Evolutionary conservation across 2,888 invertebrate genomes (phyloP).

Genomic region (Tholera decimalis): DNA sequence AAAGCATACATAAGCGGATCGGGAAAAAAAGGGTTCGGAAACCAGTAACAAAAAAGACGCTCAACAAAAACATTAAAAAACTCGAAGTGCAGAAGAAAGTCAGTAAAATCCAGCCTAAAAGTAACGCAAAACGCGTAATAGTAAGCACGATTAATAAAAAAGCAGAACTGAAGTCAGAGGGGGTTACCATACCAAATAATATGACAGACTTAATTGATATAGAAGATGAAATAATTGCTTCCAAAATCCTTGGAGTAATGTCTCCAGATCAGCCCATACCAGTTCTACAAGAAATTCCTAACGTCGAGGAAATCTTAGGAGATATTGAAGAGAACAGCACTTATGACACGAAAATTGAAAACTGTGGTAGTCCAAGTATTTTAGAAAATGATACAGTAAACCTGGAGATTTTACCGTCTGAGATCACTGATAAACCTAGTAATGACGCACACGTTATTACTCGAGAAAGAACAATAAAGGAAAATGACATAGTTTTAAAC

Average conservation of each 20-base stretch:
- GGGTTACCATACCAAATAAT: not conserved
- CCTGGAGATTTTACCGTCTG: constrained; percentile 16
- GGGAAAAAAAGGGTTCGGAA: constrained; percentile 19
- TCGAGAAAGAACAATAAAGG: constrained; percentile 4
- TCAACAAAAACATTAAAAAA: constrained; percentile 40
- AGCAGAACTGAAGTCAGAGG: constrained; percentile 9
- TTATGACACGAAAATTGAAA: constrained; percentile 1
- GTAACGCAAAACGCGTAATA: constrained; percentile 23
- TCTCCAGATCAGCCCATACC: constrained; percentile 10
- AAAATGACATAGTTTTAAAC: not conserved
- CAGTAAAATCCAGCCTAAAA: constrained; percentile 48
- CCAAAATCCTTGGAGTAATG: constrained; percentile 67
- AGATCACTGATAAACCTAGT: not conserved
- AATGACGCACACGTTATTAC: not conserved
- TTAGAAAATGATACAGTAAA: constrained; percentile 32
- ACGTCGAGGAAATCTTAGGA: constrained; percentile 43
- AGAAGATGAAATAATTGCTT: constrained; percentile 70
- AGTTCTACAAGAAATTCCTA: constrained; percentile 36
- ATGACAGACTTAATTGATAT: constrained; percentile 62
- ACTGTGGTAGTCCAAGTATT: constrained; percentile 43
- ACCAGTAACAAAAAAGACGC: constrained; percentile 34
- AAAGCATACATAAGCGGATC: constrained; percentile 27
- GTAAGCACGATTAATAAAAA: constrained; percentile 1
- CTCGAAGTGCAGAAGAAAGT: constrained; percentile 33
- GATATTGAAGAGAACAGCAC: constrained; percentile 23